phyloP scores from a whole-genome alignment of 92 coral and sea anemone species.

The Scolanthus callimorphus region DNA sequence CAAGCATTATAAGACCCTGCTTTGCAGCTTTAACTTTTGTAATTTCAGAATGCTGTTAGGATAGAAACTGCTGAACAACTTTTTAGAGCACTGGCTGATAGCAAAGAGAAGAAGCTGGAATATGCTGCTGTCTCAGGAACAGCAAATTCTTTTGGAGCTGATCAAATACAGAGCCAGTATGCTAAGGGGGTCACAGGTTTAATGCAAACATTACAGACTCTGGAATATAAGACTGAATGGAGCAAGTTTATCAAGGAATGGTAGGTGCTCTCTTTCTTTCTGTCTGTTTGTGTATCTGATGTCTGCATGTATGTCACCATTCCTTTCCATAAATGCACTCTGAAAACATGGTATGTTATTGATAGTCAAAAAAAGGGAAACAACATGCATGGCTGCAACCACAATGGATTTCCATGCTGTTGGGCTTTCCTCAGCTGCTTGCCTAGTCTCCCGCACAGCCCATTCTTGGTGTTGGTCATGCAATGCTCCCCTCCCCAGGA shows the following conservation, averaged over 20 bases:
- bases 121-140: constrained; percentile 87
- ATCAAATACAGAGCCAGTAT: constrained; percentile 48
- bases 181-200: constrained; percentile 57
- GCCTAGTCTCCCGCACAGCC: no score
- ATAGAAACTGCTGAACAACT: constrained; percentile 68
- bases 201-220: constrained; percentile 53
- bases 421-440: no score
- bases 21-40: no score
- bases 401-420: no score
- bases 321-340: no score
- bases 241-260: constrained; percentile 70
- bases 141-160: constrained; percentile 54
- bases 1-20: no score
- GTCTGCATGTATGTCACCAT: no score
- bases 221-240: constrained; percentile 94
- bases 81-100: constrained; percentile 23
- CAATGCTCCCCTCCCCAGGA: no score
- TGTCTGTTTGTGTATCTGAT: neutral
- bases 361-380: no score
- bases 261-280: constrained; percentile 41
- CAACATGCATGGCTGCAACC: no score
- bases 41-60: constrained; percentile 49
- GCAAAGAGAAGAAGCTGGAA: constrained; percentile 55
- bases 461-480: no score
- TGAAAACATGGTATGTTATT: no score